Percentiles rank a stretch among this genome's conserved stretches.
These are phyloP conservation scores for Bovichtus variegatus DNA, from an alignment of 2,797 vertebrate genomes.

Conservation along the genomic window DNA sequence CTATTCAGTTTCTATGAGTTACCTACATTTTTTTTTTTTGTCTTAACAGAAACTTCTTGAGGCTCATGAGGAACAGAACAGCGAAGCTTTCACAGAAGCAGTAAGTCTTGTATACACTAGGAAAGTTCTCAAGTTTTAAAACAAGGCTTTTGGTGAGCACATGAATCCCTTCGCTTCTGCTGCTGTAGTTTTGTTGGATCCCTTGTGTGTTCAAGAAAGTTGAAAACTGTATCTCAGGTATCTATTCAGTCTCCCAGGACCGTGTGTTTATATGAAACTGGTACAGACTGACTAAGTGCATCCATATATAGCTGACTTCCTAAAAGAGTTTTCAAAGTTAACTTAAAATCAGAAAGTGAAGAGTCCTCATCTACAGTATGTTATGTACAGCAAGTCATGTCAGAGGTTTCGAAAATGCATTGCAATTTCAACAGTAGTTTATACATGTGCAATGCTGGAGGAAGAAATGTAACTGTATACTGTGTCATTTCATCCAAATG, in stretches of 20 bases:
- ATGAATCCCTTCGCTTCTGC: constrained; percentile 14
- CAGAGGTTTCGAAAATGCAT: background rate
- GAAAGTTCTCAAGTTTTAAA: constrained; percentile 37
- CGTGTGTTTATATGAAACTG: constrained; percentile 20
- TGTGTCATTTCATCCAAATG: background rate
- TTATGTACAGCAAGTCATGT: background rate
- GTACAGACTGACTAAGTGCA: background rate
- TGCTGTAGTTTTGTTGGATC: constrained; percentile 32
- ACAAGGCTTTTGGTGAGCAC: background rate
- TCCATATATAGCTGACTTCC: constrained; percentile 5
- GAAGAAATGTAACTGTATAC: background rate
- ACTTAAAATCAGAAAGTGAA: constrained; percentile 6
- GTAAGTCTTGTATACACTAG: constrained; percentile 83
- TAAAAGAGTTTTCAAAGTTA: constrained; percentile 22
- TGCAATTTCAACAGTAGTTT: background rate
- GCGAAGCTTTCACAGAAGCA: constrained; percentile 96
- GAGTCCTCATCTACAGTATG: background rate
- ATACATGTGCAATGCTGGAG: background rate
- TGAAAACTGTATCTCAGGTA: constrained; percentile 31
- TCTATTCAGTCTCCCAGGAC: constrained; percentile 30
- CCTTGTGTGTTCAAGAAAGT: constrained; percentile 26
- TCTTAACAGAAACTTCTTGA: constrained; percentile 94
- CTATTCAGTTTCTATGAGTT: constrained; percentile 22
- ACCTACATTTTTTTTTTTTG: constrained; percentile 56
- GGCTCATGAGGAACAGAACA: constrained; percentile 98